Base-by-base conservation (phyloP, 30 jellyfish, hydroid and myxozoan species). In the Pseudorhiza aurosa region DNA sequence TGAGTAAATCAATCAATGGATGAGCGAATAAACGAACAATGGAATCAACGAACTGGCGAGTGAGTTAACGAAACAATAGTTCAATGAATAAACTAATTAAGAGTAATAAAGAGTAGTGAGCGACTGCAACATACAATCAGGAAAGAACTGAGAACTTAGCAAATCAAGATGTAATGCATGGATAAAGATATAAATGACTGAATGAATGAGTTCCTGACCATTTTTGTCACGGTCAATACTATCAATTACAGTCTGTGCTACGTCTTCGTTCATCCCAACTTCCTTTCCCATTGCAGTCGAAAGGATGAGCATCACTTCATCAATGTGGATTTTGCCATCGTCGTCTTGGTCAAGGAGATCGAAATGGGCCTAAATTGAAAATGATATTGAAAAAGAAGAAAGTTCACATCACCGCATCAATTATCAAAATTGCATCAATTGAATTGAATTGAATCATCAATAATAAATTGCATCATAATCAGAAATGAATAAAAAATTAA, bases 261-360 rank as follows among this genome's bases (percentile, higher is more conserved):
- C 39, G 33, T 22, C 33, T 25, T 74, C 87, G 36, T 55, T 56
- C 67, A 53, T 74, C n/a, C 87, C 87, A 32, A 74, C 36, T 24
- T 74, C 87, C 18, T 40, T 74, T 55, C 87, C 87, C 87, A 74
- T 74, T 25, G 67, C 87, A 53, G 76, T 74, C 56, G 87, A 18
- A 64, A 74, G 30, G 27, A 74, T 51, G 27, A 74, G 76, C 87
- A 74, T 74, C n/a, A 74, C 64, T 26, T 74, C 87, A 74, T 74
- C 87, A 31, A 56, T 29, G 59, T 74, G 76, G 18, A 74, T 74
- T 55, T 74, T 37, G 5, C 25, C 70, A 56, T 74, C 70, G 12
- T 57, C 75, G 56, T 74, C 87, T 10, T 74, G 87, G 42, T 74
- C 87, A 57, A 74, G 62, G 40, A 74, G 27, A 2, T 60, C 87